Evolutionary conservation across 2,888 invertebrate genomes (phyloP).

Genomic region (Idaea dimidiata): DNA sequence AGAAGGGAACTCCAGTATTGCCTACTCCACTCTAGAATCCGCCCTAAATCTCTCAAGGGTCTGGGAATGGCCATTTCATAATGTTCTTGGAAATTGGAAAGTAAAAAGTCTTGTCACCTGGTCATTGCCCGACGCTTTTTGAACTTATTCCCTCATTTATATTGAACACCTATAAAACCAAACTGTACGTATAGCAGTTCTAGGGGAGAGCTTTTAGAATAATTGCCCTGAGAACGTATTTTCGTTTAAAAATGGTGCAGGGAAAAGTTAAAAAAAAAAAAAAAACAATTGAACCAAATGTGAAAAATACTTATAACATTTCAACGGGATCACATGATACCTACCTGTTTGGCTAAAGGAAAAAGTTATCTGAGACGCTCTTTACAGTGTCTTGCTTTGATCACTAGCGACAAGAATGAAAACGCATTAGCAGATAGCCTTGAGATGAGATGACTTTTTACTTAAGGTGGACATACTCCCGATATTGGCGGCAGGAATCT

Average conservation of each 20-base stretch:
- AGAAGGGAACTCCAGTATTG: not conserved
- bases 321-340: not conserved
- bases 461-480: too few species aligned
- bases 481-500: too few species aligned
- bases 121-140: conserved; percentile 1
- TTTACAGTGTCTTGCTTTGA: not conserved
- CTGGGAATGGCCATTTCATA: not conserved
- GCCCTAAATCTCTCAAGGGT: not conserved
- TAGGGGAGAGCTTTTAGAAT: not conserved
- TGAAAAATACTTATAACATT: not conserved
- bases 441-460: not conserved
- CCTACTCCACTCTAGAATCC: not conserved
- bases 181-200: not conserved
- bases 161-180: conserved; percentile 1
- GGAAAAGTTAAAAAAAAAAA: not conserved
- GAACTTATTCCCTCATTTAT: conserved; percentile 1
- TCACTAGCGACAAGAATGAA: not conserved
- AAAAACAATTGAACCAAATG: too few species aligned
- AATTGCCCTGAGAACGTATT: not conserved
- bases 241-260: not conserved
- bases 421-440: not conserved
- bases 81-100: not conserved
- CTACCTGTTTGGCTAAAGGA: not conserved
- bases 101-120: conserved; percentile 1
- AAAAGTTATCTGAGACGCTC: not conserved